Evolutionary conservation across 2,797 vertebrate species (phyloP), one percentile per base, ranked within the genome.

Genomic region (Sphaeramia orbicularis): DNA sequence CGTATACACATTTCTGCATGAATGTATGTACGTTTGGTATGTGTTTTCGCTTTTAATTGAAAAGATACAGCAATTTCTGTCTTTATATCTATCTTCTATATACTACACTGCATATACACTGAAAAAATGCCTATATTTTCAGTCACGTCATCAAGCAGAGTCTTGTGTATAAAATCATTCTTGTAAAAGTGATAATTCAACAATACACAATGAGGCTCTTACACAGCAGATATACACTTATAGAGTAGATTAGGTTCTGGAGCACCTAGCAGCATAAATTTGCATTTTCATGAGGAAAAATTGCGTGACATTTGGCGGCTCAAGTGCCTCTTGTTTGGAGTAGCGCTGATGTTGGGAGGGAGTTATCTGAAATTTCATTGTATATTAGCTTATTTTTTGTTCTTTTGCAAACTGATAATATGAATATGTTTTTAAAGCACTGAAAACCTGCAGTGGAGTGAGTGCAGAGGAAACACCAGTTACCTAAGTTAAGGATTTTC

Each of bases 261-360:
- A 84, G 84, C 68, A 75, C 66, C 61, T 47, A 14, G 36, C 45
- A 62, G 66, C 59, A 86, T 86, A 78, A 43, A 84, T 89, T 78
- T 74, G 54, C 76, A 81, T 85, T 57, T 68, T 80, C 63, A 85
- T 47, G 40, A 74, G 42, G 50, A 60, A 44, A 70, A 74, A 83
- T 68, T 73, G 69, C 67, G 51, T 81, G 74, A 83, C 83, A 88
- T 86, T 88, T 85, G 67, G 74, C 58, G 62, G 69, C 85, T 80
- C 51, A 66, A 88, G 88, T 63, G 49, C 73, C 85, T 85, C 80
- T 87, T 81, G 57, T 78, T 83, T 84, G 48, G 71, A 90, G 78
- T 74, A 78, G 73, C 64, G 62, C 53, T 71, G 66, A 80, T 79
- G 71, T 67, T 45, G 47, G 64, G 53, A 69, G 40, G 55, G 68